phyloP scores from a whole-genome alignment of 1,140 invertebrate species.

The Apolygus lucorum region DNA sequence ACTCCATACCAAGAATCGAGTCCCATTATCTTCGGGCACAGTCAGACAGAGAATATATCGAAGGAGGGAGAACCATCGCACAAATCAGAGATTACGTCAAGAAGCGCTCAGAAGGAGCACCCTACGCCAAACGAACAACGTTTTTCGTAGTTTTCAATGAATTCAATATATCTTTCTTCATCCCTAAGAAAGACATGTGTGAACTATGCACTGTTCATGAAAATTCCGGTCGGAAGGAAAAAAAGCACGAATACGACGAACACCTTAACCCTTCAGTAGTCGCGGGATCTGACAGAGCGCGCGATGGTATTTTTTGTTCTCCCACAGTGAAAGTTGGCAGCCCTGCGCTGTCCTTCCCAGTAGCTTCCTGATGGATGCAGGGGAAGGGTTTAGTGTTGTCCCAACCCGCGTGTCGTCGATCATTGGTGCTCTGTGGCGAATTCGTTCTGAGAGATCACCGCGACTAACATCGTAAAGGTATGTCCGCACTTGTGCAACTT shows the following conservation, averaged over 20 bases:
- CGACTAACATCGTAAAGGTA: no score
- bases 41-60: conserved; percentile 29
- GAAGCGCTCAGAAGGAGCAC: conserved; percentile 15
- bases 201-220: conserved; percentile 29
- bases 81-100: conserved; percentile 29
- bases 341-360: no score
- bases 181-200: conserved; percentile 34
- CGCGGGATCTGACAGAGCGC: no score
- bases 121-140: conserved; percentile 25
- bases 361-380: no score
- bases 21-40: conserved; percentile 25
- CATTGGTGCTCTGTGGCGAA: no score
- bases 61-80: conserved; percentile 25
- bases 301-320: no score
- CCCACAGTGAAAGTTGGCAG: no score
- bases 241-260: background rate
- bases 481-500: no score
- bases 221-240: background rate
- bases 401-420: no score
- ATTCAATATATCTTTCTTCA: conserved; percentile 33
- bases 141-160: conserved; percentile 29
- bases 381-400: no score
- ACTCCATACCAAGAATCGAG: conserved; percentile 26
- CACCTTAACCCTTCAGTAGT: no score
- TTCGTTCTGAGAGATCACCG: no score